Conservation (phyloP, 92 coral and sea anemone species). For the Porites divaricata region DNA sequence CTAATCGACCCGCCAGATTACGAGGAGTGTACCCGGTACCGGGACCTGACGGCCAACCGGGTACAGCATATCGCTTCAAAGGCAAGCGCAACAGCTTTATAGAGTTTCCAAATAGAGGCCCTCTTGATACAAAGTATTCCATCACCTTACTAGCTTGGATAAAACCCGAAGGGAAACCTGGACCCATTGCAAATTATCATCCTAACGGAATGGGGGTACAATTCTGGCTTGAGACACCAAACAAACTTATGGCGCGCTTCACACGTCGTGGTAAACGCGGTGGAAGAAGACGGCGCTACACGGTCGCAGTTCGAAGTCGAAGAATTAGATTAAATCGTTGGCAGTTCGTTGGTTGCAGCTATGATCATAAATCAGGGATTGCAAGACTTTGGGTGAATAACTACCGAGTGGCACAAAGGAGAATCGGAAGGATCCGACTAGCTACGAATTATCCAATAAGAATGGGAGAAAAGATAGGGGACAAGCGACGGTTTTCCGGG, state of each 20-base stretch:
- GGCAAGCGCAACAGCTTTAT: conserved; percentile 78
- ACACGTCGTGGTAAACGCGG: conserved; percentile 58
- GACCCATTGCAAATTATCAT: conserved; percentile 85
- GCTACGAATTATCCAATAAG: conserved; percentile 82
- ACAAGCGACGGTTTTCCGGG: conserved; percentile 66
- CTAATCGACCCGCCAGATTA: conserved; percentile 67
- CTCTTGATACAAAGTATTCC: conserved; percentile 73
- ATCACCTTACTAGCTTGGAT: conserved; percentile 84
- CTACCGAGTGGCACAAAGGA: conserved; percentile 49
- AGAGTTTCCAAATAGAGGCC: conserved; percentile 79
- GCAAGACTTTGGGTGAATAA: conserved; percentile 69
- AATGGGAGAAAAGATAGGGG: conserved; percentile 75
- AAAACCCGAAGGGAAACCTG: conserved; percentile 62
- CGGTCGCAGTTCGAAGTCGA: conserved; percentile 53
- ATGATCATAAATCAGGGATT: conserved; percentile 68
- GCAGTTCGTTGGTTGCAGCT: conserved; percentile 75
- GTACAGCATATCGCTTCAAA: conserved; percentile 63
- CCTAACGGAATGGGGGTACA: conserved; percentile 86
- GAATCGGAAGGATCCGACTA: conserved; percentile 75
- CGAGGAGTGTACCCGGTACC: conserved; percentile 55
- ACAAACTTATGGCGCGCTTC: conserved; percentile 66
- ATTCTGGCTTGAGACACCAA: conserved; percentile 71
- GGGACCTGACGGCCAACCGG: conserved; percentile 76
- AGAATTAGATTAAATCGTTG: conserved; percentile 60
- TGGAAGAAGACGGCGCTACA: conserved; percentile 60